These are phyloP conservation scores for Phocides pigmalion DNA, from an alignment of 1,140 invertebrate species.

Conservation along the genomic window DNA sequence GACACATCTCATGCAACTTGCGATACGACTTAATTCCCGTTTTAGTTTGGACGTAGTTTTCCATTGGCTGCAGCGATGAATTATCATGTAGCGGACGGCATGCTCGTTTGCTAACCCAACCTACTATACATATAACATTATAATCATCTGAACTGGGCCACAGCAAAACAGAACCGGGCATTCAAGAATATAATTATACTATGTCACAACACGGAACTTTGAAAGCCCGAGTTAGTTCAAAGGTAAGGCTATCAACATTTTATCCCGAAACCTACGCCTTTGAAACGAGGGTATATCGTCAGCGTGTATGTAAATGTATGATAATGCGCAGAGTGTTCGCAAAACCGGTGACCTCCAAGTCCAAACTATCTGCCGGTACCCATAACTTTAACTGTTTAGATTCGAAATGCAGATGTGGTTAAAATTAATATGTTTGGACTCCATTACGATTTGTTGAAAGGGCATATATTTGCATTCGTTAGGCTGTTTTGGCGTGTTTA, in stretches of 20 bases:
- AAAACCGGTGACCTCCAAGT: slow-evolving; percentile 57
- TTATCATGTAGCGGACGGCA: too few relatives aligned
- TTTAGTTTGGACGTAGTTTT: too few relatives aligned
- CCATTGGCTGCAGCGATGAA: too few relatives aligned
- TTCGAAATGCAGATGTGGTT: slow-evolving; percentile 65
- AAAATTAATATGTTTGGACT: slow-evolving; percentile 75
- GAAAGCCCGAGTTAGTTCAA: neutral
- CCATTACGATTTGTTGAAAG: slow-evolving; percentile 47
- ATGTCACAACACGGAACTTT: neutral
- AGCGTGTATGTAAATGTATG: slow-evolving; percentile 76
- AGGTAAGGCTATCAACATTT: slow-evolving; percentile 8
- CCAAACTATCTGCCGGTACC: slow-evolving; percentile 52
- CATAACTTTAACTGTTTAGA: slow-evolving; percentile 62
- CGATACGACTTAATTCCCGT: too few relatives aligned
- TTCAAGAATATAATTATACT: too few relatives aligned
- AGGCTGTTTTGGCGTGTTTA: slow-evolving; percentile 7
- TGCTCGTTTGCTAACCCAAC: too few relatives aligned
- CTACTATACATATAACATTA: too few relatives aligned
- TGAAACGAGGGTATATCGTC: slow-evolving; percentile 28
- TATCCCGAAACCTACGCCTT: slow-evolving; percentile 25
- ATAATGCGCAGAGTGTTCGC: slow-evolving; percentile 57
- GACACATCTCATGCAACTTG: too few relatives aligned
- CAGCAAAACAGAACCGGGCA: too few relatives aligned
- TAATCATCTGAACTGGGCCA: too few relatives aligned
- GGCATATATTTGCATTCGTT: slow-evolving; percentile 37